phyloP scores from a whole-genome alignment of 2,113 vertebrate genomes.

The Boulengeromyrus knoepffleri region DNA sequence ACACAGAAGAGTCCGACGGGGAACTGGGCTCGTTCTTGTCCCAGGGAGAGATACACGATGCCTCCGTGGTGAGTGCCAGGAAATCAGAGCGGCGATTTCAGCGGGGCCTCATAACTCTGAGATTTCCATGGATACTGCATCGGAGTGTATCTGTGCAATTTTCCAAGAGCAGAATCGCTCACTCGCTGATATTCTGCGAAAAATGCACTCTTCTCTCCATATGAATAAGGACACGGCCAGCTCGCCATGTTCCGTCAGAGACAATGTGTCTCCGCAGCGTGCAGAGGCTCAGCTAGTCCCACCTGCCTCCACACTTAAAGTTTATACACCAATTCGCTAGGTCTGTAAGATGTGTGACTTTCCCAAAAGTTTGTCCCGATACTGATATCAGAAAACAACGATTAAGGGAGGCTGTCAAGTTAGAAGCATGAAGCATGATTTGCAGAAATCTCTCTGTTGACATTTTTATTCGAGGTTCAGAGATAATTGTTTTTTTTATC shows the following conservation, averaged over 20 bases:
- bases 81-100: background rate
- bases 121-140: background rate
- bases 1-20: conserved; percentile 37
- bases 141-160: background rate
- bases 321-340: background rate
- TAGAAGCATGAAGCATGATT: background rate
- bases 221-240: background rate
- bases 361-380: background rate
- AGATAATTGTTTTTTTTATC: conserved; percentile 13
- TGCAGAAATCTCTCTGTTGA: background rate
- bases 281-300: background rate
- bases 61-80: background rate
- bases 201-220: background rate
- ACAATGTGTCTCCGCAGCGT: background rate
- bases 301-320: background rate
- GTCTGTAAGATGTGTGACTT: background rate
- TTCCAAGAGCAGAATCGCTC: background rate
- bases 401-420: background rate
- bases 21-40: background rate
- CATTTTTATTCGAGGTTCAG: conserved; percentile 1
- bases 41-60: background rate
- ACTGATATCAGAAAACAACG: background rate
- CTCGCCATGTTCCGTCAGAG: background rate
- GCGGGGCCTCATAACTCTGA: background rate
- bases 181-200: background rate